These are phyloP conservation scores for Urocitellus parryii DNA, from an alignment of 2,113 vertebrate species.

Conservation along the genomic window DNA sequence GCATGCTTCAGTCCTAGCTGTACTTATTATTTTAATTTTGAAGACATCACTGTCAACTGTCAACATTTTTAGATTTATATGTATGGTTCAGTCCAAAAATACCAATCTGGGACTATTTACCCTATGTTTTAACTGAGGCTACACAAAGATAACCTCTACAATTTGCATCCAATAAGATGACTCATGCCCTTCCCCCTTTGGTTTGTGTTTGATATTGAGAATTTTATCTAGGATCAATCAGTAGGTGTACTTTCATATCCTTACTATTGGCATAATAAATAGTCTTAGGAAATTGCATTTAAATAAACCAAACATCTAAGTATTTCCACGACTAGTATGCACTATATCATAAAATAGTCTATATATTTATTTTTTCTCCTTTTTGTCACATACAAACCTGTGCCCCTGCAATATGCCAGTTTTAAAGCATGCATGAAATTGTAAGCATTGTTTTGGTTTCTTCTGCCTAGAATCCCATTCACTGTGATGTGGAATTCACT, in stretches of 20 bases:
- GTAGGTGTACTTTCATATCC: background rate
- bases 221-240: background rate
- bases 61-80: slow-evolving; percentile 48
- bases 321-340: background rate
- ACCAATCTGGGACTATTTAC: background rate
- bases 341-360: background rate
- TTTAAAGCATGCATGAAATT: background rate
- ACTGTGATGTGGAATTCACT: background rate
- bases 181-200: background rate
- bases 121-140: background rate
- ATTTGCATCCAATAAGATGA: background rate
- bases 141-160: background rate
- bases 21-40: slow-evolving; percentile 45
- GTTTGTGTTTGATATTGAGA: background rate
- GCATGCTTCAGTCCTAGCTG: background rate
- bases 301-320: background rate
- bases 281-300: background rate
- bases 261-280: background rate
- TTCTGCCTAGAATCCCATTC: background rate
- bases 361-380: background rate
- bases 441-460: background rate
- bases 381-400: background rate
- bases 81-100: background rate
- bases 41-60: background rate
- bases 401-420: background rate